Evolutionary conservation across 1,140 invertebrate genomes (phyloP).

Genomic region (Scaptomyza pallida): DNA sequence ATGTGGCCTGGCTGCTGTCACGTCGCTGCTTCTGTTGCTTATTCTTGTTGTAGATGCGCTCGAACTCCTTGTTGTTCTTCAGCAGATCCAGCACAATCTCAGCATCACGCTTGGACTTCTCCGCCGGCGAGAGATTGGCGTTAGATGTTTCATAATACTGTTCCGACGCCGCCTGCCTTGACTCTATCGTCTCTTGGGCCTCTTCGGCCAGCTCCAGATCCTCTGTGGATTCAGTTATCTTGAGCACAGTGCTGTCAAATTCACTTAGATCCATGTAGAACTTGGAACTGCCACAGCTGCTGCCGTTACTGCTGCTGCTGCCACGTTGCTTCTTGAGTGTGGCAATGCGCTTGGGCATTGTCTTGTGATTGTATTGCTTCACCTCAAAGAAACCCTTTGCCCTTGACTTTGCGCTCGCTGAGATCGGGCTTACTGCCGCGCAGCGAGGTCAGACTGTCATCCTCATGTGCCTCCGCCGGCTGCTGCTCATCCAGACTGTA

Average conservation of each 20-base stretch:
- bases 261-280: slow-evolving; percentile 87
- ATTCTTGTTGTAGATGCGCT: slow-evolving; percentile 87
- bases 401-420: slow-evolving; percentile 70
- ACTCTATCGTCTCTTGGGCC: slow-evolving; percentile 32
- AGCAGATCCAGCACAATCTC: slow-evolving; percentile 91
- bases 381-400: slow-evolving; percentile 84
- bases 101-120: slow-evolving; percentile 72
- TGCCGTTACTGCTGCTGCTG: slow-evolving; percentile 82
- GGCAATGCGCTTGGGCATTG: slow-evolving; percentile 87
- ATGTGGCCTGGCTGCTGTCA: slow-evolving; percentile 48
- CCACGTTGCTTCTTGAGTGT: slow-evolving; percentile 88
- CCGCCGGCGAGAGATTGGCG: slow-evolving; percentile 35
- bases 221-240: slow-evolving; percentile 87
- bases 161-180: background rate
- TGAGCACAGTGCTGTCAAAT: slow-evolving; percentile 85
- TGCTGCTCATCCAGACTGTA: slow-evolving; percentile 64
- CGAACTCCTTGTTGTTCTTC: slow-evolving; percentile 93
- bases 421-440: slow-evolving; percentile 71
- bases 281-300: slow-evolving; percentile 85
- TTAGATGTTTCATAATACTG: slow-evolving; percentile 62
- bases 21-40: slow-evolving; percentile 87
- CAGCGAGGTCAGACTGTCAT: slow-evolving; percentile 61
- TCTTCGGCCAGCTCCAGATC: slow-evolving; percentile 84
- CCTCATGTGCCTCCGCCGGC: slow-evolving; percentile 53
- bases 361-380: slow-evolving; percentile 87